Evolutionary conservation across 2,888 invertebrate species (phyloP), one percentile per base, ranked within the genome.

Genomic region (Drosophila monieri): DNA sequence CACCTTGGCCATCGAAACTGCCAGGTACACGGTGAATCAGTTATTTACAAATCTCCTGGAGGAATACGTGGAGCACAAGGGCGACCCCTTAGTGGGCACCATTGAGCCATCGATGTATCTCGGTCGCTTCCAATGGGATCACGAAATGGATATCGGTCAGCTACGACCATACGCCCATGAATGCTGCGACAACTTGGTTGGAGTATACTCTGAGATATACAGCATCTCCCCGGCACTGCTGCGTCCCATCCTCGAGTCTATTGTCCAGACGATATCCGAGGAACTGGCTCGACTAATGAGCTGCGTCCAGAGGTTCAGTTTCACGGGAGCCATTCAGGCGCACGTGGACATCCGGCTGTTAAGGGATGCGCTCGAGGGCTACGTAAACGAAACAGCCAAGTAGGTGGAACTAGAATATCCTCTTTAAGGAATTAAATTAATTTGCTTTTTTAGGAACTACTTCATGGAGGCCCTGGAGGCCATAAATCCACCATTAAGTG

Each of bases 91-190:
- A 10, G 97, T 98, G 23, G 98, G 98, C n/a, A 97, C 96, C 6
- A 97, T 99, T 73, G 98, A 99, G 91, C 97, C 97, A 6, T 97
- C 97, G 71, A 98, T 99, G 98, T 98, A 98, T 91, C 93, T 97
- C 88, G 98, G 97, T 0, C 93, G 95, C 62, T 96, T 97, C 89
- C 96, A 96, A 88, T 97, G 97, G 95, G 95, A 96, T 83, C 94
- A 94, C 0, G 95, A 96, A 78, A 93, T 94, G 52, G 93, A 94
- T 51, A 95, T 96, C 0, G 94, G 94, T 5, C 96, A 97, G 89
- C 94, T 97, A 10, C 93, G 96, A 53, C 97, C 97, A 0, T 99
- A 98, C 88, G 95, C 97, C 23, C 98, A 97, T 90, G 96, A 97
- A 91, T 96, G 96, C 76, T 94, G 96, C 53, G 96, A 95, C 76